Conservation (phyloP, 2,888 invertebrate species). For the Tanypteryx hageni region DNA sequence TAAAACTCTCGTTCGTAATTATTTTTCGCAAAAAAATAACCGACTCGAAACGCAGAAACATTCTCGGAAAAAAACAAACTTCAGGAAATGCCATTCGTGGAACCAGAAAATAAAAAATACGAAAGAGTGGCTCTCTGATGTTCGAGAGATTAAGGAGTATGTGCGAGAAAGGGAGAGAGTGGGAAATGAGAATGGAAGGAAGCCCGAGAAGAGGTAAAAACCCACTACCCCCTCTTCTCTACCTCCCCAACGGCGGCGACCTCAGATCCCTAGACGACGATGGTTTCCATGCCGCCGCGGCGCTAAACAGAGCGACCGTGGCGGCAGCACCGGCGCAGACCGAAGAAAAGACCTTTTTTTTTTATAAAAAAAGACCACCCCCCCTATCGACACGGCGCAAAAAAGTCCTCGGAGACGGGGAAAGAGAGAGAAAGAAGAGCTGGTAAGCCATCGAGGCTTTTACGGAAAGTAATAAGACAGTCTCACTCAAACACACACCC, state of each 20-base stretch:
- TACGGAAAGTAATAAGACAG: neutral
- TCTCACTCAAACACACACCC: too few species aligned
- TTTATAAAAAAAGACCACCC: neutral
- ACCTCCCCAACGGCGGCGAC: neutral
- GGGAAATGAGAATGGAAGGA: constrained; percentile 1
- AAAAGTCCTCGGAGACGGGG: constrained; percentile 7
- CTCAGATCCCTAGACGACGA: neutral
- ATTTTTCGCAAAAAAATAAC: neutral
- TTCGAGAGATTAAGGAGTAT: neutral
- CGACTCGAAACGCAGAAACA: neutral
- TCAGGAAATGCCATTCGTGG: neutral
- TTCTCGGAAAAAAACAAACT: neutral
- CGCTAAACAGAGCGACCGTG: neutral
- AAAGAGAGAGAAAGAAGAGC: neutral
- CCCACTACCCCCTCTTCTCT: neutral
- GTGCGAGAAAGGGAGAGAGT: neutral
- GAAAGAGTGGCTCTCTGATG: neutral
- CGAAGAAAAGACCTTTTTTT: neutral
- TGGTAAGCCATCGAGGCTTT: constrained; percentile 18
- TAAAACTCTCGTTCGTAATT: constrained; percentile 2
- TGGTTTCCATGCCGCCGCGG: neutral
- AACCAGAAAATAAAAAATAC: neutral
- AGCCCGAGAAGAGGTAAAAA: neutral
- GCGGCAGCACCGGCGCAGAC: neutral
- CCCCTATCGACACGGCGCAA: neutral